Conservation (phyloP, 2,797 vertebrate species). For the Epinephelus malabaricus region DNA sequence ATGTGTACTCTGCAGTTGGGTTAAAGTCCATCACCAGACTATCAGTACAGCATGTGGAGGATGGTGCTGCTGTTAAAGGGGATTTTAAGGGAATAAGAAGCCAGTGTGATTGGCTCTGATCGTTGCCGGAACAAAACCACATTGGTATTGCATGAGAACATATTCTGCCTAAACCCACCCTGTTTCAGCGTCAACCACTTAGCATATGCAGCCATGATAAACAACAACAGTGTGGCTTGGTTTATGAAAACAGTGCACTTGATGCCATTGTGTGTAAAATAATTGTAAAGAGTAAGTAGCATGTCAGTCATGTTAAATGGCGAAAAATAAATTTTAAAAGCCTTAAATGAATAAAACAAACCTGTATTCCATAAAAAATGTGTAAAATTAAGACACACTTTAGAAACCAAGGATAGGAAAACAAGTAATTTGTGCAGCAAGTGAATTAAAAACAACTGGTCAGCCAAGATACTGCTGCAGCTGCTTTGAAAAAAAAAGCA, state of each 20-base stretch:
- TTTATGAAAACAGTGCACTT: neutral
- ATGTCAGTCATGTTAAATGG: neutral
- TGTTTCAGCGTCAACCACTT: neutral
- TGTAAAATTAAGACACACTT: neutral
- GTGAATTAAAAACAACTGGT: neutral
- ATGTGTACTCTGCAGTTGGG: neutral
- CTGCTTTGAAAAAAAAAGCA: neutral
- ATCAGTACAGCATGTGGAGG: slow-evolving; percentile 1
- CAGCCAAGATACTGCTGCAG: neutral
- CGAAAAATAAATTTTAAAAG: neutral
- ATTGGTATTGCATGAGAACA: neutral
- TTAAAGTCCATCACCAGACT: slow-evolving; percentile 7
- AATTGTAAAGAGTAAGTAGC: neutral
- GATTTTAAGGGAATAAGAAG: slow-evolving; percentile 7
- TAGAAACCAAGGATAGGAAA: neutral
- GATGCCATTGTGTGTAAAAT: neutral
- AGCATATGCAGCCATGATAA: slow-evolving; percentile 19
- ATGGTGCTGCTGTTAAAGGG: slow-evolving; percentile 1
- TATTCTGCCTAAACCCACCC: slow-evolving; percentile 1
- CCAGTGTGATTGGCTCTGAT: neutral
- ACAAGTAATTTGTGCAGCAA: neutral
- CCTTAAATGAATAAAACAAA: neutral
- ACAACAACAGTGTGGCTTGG: neutral
- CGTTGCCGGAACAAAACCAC: neutral
- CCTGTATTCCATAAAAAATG: neutral